Evolutionary conservation across 2,113 vertebrate species (phyloP).

Genomic region (Turnix velox): DNA sequence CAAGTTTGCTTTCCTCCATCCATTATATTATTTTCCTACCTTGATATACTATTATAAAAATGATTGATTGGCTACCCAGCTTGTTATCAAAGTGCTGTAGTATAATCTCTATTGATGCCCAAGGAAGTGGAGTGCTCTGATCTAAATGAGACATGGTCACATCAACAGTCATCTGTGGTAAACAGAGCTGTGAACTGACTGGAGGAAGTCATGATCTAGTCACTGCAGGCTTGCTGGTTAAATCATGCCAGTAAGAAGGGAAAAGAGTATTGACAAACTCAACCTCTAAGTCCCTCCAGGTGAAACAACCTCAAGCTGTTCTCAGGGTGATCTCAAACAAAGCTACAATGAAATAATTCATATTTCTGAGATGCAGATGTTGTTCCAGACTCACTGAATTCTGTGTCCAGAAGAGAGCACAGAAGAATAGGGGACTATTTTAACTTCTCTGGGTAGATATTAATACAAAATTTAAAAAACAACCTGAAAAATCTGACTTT

Average conservation of each 20-base stretch:
- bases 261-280: not conserved
- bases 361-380: not conserved
- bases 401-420: fast-evolving
- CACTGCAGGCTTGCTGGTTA: not conserved
- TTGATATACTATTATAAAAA: not conserved
- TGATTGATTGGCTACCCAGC: not conserved
- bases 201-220: not conserved
- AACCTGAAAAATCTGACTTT: not conserved
- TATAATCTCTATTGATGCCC: not conserved
- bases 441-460: not conserved
- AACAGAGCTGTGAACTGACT: not conserved
- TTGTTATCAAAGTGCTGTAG: not conserved
- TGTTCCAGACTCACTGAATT: not conserved
- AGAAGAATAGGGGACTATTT: not conserved
- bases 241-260: not conserved
- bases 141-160: not conserved
- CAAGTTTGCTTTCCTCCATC: not conserved
- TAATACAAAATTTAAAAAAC: not conserved
- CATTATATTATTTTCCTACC: not conserved
- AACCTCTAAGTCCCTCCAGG: not conserved
- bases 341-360: not conserved
- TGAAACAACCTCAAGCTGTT: not conserved
- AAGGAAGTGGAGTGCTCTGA: not conserved
- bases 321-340: not conserved
- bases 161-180: not conserved